phyloP scores from a whole-genome alignment of 2,797 vertebrate species.

The Micrastur ruficollis region DNA sequence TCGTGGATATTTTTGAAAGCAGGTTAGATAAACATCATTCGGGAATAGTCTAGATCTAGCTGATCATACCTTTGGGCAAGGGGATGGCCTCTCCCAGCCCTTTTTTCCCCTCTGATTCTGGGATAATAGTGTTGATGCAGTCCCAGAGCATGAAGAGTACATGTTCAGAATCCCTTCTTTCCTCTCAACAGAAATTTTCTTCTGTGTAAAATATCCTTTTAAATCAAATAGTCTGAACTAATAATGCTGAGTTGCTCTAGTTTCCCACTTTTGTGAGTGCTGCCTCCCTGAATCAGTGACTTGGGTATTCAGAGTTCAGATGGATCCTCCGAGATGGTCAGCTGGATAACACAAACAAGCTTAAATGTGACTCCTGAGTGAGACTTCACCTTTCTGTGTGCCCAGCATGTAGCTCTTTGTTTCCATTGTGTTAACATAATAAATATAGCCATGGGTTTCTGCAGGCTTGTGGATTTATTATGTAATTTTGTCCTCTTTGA shows the following conservation, averaged over 20 bases:
- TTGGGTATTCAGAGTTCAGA: background rate
- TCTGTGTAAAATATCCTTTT: background rate
- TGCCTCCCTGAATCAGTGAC: background rate
- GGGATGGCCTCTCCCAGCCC: background rate
- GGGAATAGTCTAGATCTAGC: background rate
- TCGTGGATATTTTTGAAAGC: background rate
- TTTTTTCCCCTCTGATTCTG: background rate
- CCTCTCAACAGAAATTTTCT: background rate
- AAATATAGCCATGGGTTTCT: background rate
- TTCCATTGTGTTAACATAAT: background rate
- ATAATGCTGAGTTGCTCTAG: background rate
- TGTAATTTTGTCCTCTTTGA: background rate
- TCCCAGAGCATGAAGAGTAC: background rate
- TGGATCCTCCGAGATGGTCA: background rate
- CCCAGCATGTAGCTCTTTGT: background rate
- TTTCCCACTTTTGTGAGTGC: background rate
- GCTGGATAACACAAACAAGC: background rate
- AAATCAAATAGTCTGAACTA: background rate
- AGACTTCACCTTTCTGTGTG: background rate
- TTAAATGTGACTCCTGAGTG: background rate
- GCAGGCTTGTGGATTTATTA: background rate
- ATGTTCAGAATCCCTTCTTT: background rate
- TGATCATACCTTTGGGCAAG: background rate
- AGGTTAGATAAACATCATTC: background rate
- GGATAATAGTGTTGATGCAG: background rate